Base-by-base conservation (phyloP, 2,888 invertebrate species). In the Eupithecia dodoneata region DNA sequence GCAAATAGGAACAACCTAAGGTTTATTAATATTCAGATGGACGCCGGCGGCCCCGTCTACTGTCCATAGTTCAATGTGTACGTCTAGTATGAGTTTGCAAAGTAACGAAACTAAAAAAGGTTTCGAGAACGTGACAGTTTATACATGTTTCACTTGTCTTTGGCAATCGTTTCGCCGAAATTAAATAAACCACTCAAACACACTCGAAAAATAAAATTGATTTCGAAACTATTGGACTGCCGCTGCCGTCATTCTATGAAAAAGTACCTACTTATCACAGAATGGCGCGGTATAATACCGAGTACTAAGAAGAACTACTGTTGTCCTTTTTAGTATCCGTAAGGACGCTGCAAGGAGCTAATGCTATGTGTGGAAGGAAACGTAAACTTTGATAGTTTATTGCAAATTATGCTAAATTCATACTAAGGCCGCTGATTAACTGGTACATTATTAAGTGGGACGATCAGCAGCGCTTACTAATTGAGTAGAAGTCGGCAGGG, bases 21-120 rank as follows among this genome's bases (percentile, higher is more conserved):
- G 67, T 45, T 69, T 44, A 69, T 69, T 45, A 45, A 44, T 69
- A 69, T 69, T 69, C 67, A 69, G 10, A 10, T n/a, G 45, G n/a
- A 44, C 9, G 44, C 10, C 45, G 10, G 9, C 44, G n/a, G 30
- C 4, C 7, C 45, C 2, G 67, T 63, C 63, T 63, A 10, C 63
- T n/a, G 63, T 30, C 63, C 12, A 63, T 63, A 63, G 10, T 63
- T 63, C 1, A 4, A 59, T 59, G 18, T 13, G 15, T 63, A 4
- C 30, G 10, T 63, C 63, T 30, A 63, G 63, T n/a, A 63, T 30
- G 30, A 63, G 30, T 63, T 63, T 30, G 18, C 63, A 4, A 63
- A 63, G 30, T 18, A 59, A 3, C 18, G 9, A 59, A 18, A 59
- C 9, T 30, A 30, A 30, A 30, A 30, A 30, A 1, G 30, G 30